These are phyloP conservation scores for Coelinius sp. DNA, from an alignment of 2,888 invertebrate species.

Conservation along the genomic window DNA sequence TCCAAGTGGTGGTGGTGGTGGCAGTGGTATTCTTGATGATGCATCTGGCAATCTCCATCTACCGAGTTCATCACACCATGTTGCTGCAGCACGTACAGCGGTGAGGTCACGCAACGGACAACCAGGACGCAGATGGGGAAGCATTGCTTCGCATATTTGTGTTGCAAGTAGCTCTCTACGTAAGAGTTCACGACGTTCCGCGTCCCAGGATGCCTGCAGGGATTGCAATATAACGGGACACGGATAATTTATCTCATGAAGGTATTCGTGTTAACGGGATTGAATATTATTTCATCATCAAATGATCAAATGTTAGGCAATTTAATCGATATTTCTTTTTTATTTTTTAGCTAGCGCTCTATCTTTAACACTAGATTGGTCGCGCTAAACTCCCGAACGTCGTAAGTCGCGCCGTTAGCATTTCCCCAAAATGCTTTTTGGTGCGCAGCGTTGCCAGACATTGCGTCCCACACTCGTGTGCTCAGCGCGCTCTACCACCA, in stretches of 20 bases:
- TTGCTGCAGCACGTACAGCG: constrained; percentile 61
- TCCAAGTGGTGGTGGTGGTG: constrained; percentile 56
- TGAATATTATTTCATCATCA: background rate
- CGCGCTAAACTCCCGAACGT: too few species aligned
- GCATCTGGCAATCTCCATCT: constrained; percentile 67
- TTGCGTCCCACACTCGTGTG: too few species aligned
- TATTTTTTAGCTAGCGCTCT: too few species aligned
- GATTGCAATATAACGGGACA: background rate
- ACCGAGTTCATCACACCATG: constrained; percentile 66
- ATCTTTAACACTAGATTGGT: too few species aligned
- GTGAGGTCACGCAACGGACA: constrained; percentile 66
- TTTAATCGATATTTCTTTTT: too few species aligned
- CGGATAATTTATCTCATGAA: background rate
- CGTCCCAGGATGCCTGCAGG: constrained; percentile 67
- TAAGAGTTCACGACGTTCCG: constrained; percentile 65
- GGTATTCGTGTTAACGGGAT: background rate
- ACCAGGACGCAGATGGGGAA: constrained; percentile 66
- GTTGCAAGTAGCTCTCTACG: constrained; percentile 65
- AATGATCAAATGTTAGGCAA: too few species aligned
- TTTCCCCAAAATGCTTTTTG: too few species aligned
- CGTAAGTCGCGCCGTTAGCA: too few species aligned
- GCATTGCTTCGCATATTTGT: constrained; percentile 68
- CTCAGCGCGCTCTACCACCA: too few species aligned
- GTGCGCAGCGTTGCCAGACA: too few species aligned
- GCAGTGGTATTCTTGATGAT: constrained; percentile 61